Percentiles rank a stretch among this genome's conserved stretches.
Evolutionary conservation across 2,888 invertebrate genomes (phyloP).

Genomic region (Sphecodes monilicornis): DNA sequence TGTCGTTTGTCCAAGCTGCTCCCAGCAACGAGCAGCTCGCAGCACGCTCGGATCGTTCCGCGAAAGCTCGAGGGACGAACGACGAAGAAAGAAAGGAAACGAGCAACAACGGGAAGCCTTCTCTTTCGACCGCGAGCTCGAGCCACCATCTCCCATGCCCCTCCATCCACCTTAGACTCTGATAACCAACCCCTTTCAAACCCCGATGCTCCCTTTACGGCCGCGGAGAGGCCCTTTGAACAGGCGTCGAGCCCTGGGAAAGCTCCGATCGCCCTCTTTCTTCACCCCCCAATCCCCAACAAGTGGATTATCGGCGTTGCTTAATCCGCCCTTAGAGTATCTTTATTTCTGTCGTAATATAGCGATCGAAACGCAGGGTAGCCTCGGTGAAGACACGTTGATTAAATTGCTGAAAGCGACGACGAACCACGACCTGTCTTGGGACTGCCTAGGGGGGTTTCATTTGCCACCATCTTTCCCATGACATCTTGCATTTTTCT

Average conservation of each 20-base stretch:
- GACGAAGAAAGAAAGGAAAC: background rate
- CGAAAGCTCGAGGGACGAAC: conserved; percentile 2
- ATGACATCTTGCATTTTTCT: background rate
- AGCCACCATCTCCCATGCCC: background rate
- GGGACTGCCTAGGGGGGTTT: background rate
- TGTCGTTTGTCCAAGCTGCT: conserved; percentile 55
- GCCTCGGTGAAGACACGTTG: background rate
- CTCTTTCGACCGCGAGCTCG: background rate
- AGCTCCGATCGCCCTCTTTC: background rate
- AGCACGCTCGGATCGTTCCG: conserved; percentile 1
- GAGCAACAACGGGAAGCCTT: background rate
- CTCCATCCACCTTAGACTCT: background rate
- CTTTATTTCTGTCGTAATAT: conserved; percentile 36
- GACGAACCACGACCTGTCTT: background rate
- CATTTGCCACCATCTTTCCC: background rate
- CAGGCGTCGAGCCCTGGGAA: conserved; percentile 1
- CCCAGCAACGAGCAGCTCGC: background rate
- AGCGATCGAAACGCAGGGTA: background rate
- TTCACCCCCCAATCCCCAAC: background rate
- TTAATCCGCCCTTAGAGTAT: conserved; percentile 27
- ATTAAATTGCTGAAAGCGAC: conserved; percentile 23
- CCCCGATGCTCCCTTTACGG: conserved; percentile 24
- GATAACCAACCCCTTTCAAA: conserved; percentile 30
- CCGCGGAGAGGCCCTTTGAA: conserved; percentile 25
- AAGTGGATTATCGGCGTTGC: conserved; percentile 33